These are phyloP conservation scores for Eudasyphora cyanicolor DNA, from an alignment of 2,888 invertebrate genomes.

Conservation along the genomic window DNA sequence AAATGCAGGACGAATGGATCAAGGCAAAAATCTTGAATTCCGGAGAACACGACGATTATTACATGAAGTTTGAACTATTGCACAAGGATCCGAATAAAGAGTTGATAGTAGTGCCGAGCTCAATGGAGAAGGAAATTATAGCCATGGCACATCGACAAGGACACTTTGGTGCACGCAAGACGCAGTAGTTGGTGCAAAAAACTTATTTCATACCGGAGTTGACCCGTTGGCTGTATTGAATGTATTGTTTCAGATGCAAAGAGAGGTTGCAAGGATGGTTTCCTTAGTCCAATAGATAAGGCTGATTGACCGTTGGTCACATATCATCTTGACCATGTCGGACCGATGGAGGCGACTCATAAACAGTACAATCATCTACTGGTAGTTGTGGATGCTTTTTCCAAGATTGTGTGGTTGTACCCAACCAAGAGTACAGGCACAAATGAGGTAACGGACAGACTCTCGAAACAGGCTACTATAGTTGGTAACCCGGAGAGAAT, in stretches of 20 bases:
- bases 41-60: conserved; percentile 28
- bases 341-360: too few species aligned
- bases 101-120: too few species aligned
- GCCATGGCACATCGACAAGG: conserved; percentile 72
- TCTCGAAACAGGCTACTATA: conserved; percentile 11
- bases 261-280: conserved; percentile 32
- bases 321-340: too few species aligned
- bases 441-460: conserved; percentile 23
- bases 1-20: conserved; percentile 32
- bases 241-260: conserved; percentile 33
- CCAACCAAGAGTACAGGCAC: too few species aligned
- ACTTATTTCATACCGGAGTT: conserved; percentile 38
- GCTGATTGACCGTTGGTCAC: conserved; percentile 65
- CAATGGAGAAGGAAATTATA: conserved; percentile 74
- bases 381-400: conserved; percentile 72
- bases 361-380: conserved; percentile 75
- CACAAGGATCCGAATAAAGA: too few species aligned
- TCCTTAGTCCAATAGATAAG: conserved; percentile 35
- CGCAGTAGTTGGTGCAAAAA: conserved; percentile 35
- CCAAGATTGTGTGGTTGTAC: conserved; percentile 75
- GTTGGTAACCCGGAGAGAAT: conserved; percentile 42
- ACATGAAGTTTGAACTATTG: conserved; percentile 38
- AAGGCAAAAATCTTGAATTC: conserved; percentile 21
- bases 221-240: conserved; percentile 28
- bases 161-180: conserved; percentile 72